Conservation (phyloP, 2,888 invertebrate species). For the Micoletzkya japonica region DNA sequence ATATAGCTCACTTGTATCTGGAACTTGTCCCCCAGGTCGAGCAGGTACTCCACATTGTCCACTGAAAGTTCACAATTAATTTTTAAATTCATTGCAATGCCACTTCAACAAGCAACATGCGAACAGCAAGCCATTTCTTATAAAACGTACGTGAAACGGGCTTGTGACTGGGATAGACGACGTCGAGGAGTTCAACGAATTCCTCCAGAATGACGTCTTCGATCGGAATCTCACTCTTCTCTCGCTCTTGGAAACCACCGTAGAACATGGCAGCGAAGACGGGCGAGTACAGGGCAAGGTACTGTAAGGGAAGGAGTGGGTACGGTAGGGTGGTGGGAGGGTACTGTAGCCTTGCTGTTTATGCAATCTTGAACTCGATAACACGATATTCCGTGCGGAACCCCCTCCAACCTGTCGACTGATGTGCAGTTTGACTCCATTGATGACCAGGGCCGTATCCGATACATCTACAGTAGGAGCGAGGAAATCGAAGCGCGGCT, state of each 20-base stretch:
- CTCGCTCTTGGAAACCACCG: constrained; percentile 52
- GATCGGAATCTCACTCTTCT: constrained; percentile 53
- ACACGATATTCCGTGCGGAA: too few species aligned
- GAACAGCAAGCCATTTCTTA: background rate
- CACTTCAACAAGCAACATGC: background rate
- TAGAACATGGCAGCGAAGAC: constrained; percentile 61
- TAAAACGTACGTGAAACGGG: constrained; percentile 59
- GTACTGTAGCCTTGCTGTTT: too few species aligned
- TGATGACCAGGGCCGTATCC: constrained; percentile 55
- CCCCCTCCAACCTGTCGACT: constrained; percentile 47
- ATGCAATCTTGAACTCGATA: too few species aligned
- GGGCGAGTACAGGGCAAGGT: constrained; percentile 60
- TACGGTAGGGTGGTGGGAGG: background rate
- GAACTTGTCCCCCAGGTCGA: constrained; percentile 66
- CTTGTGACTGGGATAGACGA: constrained; percentile 66
- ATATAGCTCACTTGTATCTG: constrained; percentile 55
- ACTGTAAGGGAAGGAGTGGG: constrained; percentile 37
- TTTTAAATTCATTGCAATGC: background rate
- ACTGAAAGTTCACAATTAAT: constrained; percentile 62
- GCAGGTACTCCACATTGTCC: constrained; percentile 64
- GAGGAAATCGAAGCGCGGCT: constrained; percentile 53
- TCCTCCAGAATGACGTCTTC: constrained; percentile 57
- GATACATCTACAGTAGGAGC: constrained; percentile 37
- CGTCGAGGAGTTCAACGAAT: constrained; percentile 65
- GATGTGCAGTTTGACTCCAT: constrained; percentile 54